A percentile compares a stretch with the other conserved stretches of the same genome.
Evolutionary conservation across 2,888 invertebrate species (phyloP).

Genomic region (Platypus cylindrus): DNA sequence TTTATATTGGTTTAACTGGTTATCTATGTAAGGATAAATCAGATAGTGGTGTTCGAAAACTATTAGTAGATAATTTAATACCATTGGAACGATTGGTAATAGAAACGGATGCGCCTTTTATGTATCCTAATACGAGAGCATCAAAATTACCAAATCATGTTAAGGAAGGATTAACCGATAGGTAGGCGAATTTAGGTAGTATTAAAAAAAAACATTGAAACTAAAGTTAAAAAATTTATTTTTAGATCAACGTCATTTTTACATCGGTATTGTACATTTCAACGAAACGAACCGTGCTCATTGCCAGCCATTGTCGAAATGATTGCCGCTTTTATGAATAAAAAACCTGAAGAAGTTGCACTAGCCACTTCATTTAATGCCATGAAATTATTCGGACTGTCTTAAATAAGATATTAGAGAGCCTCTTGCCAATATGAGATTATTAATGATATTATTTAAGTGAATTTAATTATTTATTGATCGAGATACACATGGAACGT

Average conservation of each 20-base stretch:
- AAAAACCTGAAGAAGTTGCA: slow-evolving; percentile 79
- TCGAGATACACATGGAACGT: no score
- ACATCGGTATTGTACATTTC: slow-evolving; percentile 87
- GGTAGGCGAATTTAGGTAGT: slow-evolving; percentile 43
- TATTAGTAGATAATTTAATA: slow-evolving; percentile 66
- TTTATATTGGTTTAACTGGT: slow-evolving; percentile 73
- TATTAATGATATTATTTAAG: not conserved
- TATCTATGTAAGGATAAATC: slow-evolving; percentile 87
- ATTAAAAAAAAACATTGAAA: not conserved
- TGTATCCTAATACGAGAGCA: slow-evolving; percentile 90
- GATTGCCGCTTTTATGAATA: slow-evolving; percentile 82
- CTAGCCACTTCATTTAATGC: slow-evolving; percentile 85
- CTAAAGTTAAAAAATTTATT: not conserved
- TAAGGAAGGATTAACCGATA: slow-evolving; percentile 75
- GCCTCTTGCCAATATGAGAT: slow-evolving; percentile 3
- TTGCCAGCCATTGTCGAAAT: slow-evolving; percentile 86
- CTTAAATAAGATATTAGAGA: slow-evolving; percentile 52
- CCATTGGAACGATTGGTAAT: slow-evolving; percentile 77
- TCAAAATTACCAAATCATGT: slow-evolving; percentile 82
- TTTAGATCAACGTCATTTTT: slow-evolving; percentile 68
- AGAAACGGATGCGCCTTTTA: slow-evolving; percentile 90
- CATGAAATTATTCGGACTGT: slow-evolving; percentile 75
- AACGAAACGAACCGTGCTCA: slow-evolving; percentile 92
- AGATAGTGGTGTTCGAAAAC: slow-evolving; percentile 74
- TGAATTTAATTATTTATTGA: not conserved